These are phyloP conservation scores for Otolemur garnettii DNA, from an alignment of 2,113 vertebrate genomes.

Conservation along the genomic window DNA sequence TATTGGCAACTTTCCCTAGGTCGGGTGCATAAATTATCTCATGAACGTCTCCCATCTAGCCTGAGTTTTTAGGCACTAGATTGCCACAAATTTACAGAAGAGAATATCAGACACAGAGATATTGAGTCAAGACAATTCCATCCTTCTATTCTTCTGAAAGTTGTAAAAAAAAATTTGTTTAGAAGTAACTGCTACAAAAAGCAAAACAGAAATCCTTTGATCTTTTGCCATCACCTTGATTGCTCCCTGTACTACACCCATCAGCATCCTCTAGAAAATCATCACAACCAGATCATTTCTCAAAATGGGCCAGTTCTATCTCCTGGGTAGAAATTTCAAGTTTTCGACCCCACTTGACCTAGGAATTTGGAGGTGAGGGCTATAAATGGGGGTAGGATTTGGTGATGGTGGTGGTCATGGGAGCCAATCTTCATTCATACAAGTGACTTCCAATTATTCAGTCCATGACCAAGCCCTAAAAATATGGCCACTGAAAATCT, in stretches of 20 bases:
- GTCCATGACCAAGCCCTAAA: not conserved
- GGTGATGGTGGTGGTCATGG: not conserved
- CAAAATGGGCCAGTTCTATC: not conserved
- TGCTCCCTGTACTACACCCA: not conserved
- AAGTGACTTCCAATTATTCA: not conserved
- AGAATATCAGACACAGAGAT: not conserved
- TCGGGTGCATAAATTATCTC: not conserved
- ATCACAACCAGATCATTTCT: not conserved
- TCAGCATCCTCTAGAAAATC: not conserved
- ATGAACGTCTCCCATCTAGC: not conserved
- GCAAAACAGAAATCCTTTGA: no score
- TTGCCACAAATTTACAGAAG: not conserved
- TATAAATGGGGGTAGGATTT: not conserved
- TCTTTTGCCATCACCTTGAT: not conserved
- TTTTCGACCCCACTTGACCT: not conserved
- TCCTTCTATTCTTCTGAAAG: not conserved
- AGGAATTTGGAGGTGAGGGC: not conserved
- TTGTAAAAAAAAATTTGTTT: not conserved
- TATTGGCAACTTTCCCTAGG: not conserved
- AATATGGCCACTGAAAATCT: not conserved
- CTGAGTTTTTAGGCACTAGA: not conserved
- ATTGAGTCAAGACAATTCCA: not conserved
- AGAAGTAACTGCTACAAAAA: not conserved
- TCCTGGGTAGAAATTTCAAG: not conserved
- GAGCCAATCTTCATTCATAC: slow-evolving; percentile 3